A percentile compares a stretch with the other conserved stretches of the same genome.
Evolutionary conservation across 2,113 vertebrate genomes (phyloP).

Genomic region (Xiphophorus couchianus): DNA sequence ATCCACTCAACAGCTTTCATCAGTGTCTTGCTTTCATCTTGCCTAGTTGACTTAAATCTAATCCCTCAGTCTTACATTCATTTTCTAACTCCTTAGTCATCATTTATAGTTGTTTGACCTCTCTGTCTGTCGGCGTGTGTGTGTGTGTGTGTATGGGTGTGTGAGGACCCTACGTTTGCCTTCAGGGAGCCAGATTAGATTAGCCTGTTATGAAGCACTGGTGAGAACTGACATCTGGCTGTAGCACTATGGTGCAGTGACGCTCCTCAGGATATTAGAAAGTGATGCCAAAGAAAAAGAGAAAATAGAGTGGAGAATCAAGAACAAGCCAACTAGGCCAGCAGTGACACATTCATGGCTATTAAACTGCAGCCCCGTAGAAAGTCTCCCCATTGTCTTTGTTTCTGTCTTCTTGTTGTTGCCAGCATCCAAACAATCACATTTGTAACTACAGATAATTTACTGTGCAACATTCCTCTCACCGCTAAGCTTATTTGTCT

Average conservation of each 20-base stretch:
- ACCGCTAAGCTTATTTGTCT: constrained; percentile 12
- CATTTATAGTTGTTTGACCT: constrained; percentile 22
- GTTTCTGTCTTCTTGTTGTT: background rate
- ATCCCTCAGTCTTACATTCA: constrained; percentile 18
- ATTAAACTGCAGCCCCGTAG: constrained; percentile 29
- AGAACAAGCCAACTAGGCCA: constrained; percentile 63
- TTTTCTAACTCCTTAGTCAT: constrained; percentile 27
- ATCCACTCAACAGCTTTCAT: background rate
- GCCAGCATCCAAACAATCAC: background rate
- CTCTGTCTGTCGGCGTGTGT: constrained; percentile 1
- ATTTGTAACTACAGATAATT: background rate
- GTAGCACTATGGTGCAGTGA: constrained; percentile 36
- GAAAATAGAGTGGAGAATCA: constrained; percentile 51
- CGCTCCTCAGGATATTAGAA: constrained; percentile 68
- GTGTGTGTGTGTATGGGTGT: constrained; percentile 26
- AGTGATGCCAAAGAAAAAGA: constrained; percentile 53
- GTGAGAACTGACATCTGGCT: constrained; percentile 69
- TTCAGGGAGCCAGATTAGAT: constrained; percentile 58
- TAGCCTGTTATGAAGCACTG: constrained; percentile 49
- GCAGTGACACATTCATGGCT: constrained; percentile 47
- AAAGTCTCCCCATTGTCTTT: constrained; percentile 20
- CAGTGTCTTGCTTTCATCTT: background rate
- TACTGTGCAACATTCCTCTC: constrained; percentile 50
- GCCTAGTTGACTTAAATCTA: constrained; percentile 14
- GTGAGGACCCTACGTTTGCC: constrained; percentile 20